Evolutionary conservation across 2,888 invertebrate genomes (phyloP), one percentile per base, ranked within the genome.

Genomic region (Tiliacea citrago): DNA sequence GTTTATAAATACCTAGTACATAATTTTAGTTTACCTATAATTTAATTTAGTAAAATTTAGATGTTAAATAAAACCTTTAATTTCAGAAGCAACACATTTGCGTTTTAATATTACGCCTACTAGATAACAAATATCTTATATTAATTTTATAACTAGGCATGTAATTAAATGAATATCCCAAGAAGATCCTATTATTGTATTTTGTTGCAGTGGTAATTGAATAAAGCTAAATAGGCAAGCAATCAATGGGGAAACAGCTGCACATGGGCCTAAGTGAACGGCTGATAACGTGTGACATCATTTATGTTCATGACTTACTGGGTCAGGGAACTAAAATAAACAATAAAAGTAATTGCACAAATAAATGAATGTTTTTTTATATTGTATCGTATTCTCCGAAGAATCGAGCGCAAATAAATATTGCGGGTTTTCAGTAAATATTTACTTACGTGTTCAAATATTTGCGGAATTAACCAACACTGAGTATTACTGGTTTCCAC

Each of bases 361-460:
- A 76, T 58, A 82, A 79, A 72, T 68, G 58, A 39, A n/a, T 53
- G 49, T 73, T 63, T 63, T n/a, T 57, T 29, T 63, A 66, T 62
- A 70, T 47, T 60, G 66, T 58, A 51, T 61, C 45, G 39, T 49
- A 61, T 74, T 82, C 85, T 75, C 67, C 68, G 77, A 73, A 73
- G 45, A 76, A 78, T 79, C 42, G 69, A 71, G 82, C 57, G n/a
- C 63, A 82, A 79, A 85, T 73, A 86, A 86, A 86, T 68, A 86
- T 87, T 81, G 84, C 76, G 24, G 62, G 57, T 70, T 71, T 73
- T 57, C 75, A 73, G 65, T 72, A 62, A 77, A 75, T 65, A 85
- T 83, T 73, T 66, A 81, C 58, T 39, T 68, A 82, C 69, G 61
- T 68, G 58, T 53, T 45, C 16, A 71, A 71, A 69, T 75, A 68